phyloP scores from a whole-genome alignment of 2,797 vertebrate species.

The Premnoplex brunnescens region DNA sequence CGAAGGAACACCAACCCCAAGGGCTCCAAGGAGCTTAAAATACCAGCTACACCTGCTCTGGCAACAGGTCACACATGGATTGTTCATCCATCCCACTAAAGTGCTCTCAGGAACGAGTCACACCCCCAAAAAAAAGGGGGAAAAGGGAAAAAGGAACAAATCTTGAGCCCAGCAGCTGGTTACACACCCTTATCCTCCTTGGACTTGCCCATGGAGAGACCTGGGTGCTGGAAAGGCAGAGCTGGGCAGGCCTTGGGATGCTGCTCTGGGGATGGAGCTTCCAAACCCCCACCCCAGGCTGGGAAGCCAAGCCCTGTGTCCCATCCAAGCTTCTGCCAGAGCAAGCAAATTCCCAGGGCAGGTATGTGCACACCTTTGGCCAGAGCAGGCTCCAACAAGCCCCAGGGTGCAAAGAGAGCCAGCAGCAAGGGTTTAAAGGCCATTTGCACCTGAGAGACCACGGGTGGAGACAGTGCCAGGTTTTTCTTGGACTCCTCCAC shows the following conservation, averaged over 20 bases:
- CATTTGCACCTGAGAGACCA: background rate
- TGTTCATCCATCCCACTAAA: background rate
- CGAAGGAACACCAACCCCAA: background rate
- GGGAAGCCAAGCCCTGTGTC: background rate
- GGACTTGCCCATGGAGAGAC: background rate
- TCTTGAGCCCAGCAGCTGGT: background rate
- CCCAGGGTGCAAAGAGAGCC: accelerated
- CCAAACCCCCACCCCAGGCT: accelerated
- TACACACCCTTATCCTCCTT: accelerated
- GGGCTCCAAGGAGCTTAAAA: background rate
- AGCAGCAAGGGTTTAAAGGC: background rate
- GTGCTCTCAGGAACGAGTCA: background rate
- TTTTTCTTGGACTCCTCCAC: background rate
- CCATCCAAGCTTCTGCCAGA: background rate
- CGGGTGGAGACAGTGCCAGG: accelerated
- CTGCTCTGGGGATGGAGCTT: accelerated
- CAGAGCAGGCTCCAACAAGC: background rate
- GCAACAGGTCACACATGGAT: background rate
- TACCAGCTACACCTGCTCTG: accelerated
- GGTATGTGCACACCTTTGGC: background rate
- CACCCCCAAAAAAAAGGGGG: accelerated
- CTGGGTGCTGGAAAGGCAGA: accelerated
- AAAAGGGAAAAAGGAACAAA: background rate
- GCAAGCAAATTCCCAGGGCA: background rate
- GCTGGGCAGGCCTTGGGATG: background rate